Evolutionary conservation across 1,140 invertebrate species (phyloP), one percentile per base, ranked within the genome.

Genomic region (Babylonia areolata): DNA sequence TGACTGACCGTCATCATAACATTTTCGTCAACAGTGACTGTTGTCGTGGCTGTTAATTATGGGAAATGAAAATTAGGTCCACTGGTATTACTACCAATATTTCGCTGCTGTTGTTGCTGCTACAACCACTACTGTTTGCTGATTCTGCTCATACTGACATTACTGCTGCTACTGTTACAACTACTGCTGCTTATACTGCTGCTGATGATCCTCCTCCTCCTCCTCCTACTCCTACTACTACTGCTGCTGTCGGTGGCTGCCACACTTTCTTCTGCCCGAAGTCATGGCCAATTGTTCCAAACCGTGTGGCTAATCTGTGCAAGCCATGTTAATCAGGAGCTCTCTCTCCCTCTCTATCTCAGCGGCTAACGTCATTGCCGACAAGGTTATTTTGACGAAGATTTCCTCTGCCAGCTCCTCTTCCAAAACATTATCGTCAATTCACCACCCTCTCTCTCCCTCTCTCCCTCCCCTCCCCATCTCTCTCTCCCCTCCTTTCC

Each of bases 401-500:
- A 64, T 83, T 58, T 23, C 12, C 31, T 54, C 40, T 58, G 37
- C 46, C 37, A 64, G 17, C 37, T 83, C 12, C 58, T 39, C 35
- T n/a, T 83, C 37, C 28, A 37, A 12, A 58, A n/a, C 35, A 28
- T 58, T 35, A 51, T 12, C n/a, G 15, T 31, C 17, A 54, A 37
- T 78, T 42, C 40, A 64, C 58, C 58, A n/a, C 0, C 0, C 58
- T 64, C 0, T 1, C 0, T 64, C 28, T 23, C 75, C 28, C 75
- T 78, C 75, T 78, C 75, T 78, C 75, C 33, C 75, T 78, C 81
- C 58, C 81, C n/a, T 81, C 80, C 42, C 80, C 42, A 6, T 82
- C 81, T 82, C 81, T 82, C 81, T 64, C 81, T 82, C 81, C 17
- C 42, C 58, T 51, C 64, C 81, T 83, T 51, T 83, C 81, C 64